Evolutionary conservation across 2,888 invertebrate genomes (phyloP), one percentile per base, ranked within the genome.

Genomic region (Plebejus melissa): DNA sequence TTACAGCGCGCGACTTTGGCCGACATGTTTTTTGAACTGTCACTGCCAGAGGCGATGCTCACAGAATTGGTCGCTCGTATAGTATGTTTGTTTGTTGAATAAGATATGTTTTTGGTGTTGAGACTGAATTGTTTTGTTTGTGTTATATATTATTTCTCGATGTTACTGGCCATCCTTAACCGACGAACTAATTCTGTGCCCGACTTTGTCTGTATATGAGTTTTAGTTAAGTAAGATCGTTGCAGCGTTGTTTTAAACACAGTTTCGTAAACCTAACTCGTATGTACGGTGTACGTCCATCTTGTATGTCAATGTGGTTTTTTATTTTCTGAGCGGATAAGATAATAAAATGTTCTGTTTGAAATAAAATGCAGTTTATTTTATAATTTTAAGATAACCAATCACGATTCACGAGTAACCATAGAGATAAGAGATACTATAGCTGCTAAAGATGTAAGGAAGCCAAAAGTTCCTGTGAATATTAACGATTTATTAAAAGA

Each of bases 291-390:
- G 93, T 93, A 91, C 93, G 91, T 91, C 91, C 93, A 93, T 88
- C 89, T 13, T 92, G 91, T 92, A 92, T 93, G 91, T 93, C 91
- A 90, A 90, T 90, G 93, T 93, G 91, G 91, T 92, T 89, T 90
- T 90, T 90, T 91, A 89, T 89, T 90, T 87, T 90, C 88, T 91
- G 88, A 91, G 92, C 91, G 93, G 91, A 92, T 93, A 91, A 90
- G 91, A 90, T 88, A 93, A 93, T 93, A 92, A 93, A 93, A 93
- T 93, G 93, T 93, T 93, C 93, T 93, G 93, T 93, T 93, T 93
- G 90, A 88, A 91, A 90, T 91, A 88, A 86, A 80, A 80, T 84
- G 88, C 81, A 85, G 89, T 93, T 93, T 92, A 80, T 81, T 82
- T 83, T 81, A 78, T 76, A 79, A 75, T 77, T 74, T 72, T 77